A percentile compares a stretch with the other conserved stretches of the same genome.
These are phyloP conservation scores for Liparis tanakae DNA, from an alignment of 2,797 vertebrate genomes.

Conservation along the genomic window DNA sequence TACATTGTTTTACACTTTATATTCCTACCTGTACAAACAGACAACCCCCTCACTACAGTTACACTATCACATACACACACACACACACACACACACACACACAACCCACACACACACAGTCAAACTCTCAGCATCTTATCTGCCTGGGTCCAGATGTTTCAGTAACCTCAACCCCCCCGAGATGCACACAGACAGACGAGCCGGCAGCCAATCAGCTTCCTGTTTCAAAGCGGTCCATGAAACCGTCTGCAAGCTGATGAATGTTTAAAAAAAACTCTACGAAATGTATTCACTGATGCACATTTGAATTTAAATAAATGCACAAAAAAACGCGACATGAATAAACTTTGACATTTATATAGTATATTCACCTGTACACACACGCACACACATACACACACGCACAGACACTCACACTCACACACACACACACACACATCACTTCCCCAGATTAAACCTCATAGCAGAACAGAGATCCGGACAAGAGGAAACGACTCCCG, in stretches of 20 bases:
- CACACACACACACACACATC: not conserved
- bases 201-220: slow-evolving; percentile 35
- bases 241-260: not conserved
- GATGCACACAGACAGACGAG: not conserved
- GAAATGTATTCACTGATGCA: not conserved
- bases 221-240: slow-evolving; percentile 3
- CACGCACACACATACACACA: too few species aligned
- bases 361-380: not conserved
- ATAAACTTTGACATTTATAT: not conserved
- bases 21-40: not conserved
- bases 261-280: not conserved
- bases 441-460: slow-evolving; percentile 59
- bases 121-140: slow-evolving; percentile 21
- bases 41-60: not conserved
- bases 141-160: slow-evolving; percentile 6
- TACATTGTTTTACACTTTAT: not conserved
- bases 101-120: slow-evolving; percentile 10
- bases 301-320: not conserved
- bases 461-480: slow-evolving; percentile 64
- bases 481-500: slow-evolving; percentile 62
- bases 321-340: not conserved
- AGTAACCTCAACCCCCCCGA: not conserved
- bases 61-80: slow-evolving; percentile 8
- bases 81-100: slow-evolving; percentile 17
- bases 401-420: too few species aligned